These are phyloP conservation scores for Distichodus sexfasciatus DNA, from an alignment of 2,797 vertebrate species.

Conservation along the genomic window DNA sequence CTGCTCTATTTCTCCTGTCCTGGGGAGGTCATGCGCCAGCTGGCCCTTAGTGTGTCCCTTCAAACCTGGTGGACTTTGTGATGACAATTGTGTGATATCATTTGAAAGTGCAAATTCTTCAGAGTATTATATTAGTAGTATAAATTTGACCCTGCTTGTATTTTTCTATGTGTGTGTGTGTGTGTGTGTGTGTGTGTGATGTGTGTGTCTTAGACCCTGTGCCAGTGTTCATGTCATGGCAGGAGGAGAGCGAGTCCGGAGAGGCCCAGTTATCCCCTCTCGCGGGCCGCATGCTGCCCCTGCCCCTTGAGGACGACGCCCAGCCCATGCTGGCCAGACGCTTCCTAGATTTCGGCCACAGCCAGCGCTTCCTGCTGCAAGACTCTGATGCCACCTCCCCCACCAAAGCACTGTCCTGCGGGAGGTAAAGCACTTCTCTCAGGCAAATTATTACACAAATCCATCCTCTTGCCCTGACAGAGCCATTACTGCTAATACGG, in stretches of 20 bases:
- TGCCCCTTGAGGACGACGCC: conserved; percentile 83
- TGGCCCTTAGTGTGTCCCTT: neutral
- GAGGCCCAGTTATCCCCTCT: conserved; percentile 95
- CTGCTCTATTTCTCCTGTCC: neutral
- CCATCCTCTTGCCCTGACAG: neutral
- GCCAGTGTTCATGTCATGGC: conserved; percentile 94
- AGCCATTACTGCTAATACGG: neutral
- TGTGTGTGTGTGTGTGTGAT: no score
- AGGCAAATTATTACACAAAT: neutral
- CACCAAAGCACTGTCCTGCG: conserved; percentile 84
- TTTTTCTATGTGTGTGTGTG: conserved; percentile 20
- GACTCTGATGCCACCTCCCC: conserved; percentile 83
- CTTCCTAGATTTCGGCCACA: conserved; percentile 92
- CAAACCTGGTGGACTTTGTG: neutral
- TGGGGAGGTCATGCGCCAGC: neutral
- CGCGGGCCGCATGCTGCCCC: conserved; percentile 89
- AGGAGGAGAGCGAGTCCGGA: conserved; percentile 90
- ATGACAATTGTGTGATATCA: neutral
- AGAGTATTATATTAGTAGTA: neutral
- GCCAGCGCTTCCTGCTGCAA: conserved; percentile 91
- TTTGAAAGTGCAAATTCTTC: neutral
- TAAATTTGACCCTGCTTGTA: neutral
- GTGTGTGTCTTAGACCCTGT: conserved; percentile 83
- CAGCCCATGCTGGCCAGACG: conserved; percentile 85
- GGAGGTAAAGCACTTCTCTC: conserved; percentile 71